Evolutionary conservation across 2,888 invertebrate genomes (phyloP), one percentile per base, ranked within the genome.

Genomic region (Aporophyla lueneburgensis): DNA sequence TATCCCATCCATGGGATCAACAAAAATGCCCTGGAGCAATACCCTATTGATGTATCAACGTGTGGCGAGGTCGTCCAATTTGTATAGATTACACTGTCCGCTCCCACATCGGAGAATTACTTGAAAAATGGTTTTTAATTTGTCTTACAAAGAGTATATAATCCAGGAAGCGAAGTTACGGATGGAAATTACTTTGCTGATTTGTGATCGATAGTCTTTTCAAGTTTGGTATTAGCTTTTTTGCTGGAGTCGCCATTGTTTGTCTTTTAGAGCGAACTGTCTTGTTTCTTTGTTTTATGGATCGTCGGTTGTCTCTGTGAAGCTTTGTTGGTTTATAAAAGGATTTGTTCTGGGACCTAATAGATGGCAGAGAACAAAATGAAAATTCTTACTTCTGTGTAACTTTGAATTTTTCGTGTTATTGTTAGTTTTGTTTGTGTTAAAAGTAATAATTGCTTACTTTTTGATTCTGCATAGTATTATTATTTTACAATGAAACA

Each of bases 111-210:
- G 53, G 90, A 89, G 91, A 92, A 92, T 93, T 89, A 90, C 88
- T 89, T 92, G 93, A 93, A 93, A 93, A 94, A 93, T 93, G 90
- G 89, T 90, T 92, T 92, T 93, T 91, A 93, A 93, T 93, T 93
- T 92, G 91, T 93, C 71, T 73, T 46, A 73, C 74, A 83, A 74
- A 74, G 74, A 83, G 76, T 85, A 61, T 46, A 80, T 80, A 79
- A 81, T 76, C 82, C 76, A 59, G 61, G 76, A 78, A 77, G 62
- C 76, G 61, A 67, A 66, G 59, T 73, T 56, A 61, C 46, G 70
- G 69, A 63, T 78, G 74, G 58, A 78, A 86, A 80, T 78, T 79
- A 80, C 85, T 81, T 88, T 80, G 65, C 74, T 78, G 78, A 86
- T 86, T 83, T 77, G 71, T 86, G 78, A 83, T 86, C 78, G 74